phyloP scores from a whole-genome alignment of 2,113 vertebrate genomes.

The Mus pahari region DNA sequence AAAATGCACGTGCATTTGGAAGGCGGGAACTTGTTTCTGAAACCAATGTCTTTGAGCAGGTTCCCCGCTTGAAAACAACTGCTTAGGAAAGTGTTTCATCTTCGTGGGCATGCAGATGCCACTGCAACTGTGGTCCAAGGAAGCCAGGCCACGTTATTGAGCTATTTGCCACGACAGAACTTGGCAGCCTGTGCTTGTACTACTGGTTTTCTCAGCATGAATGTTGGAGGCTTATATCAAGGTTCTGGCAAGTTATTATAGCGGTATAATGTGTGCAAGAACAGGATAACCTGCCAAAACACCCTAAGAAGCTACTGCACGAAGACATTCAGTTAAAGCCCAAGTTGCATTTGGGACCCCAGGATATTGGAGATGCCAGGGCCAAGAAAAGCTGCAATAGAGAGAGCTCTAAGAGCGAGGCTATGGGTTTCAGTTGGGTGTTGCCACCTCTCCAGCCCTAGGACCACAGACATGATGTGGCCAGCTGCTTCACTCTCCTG shows the following conservation, averaged over 20 bases:
- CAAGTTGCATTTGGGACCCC: background rate
- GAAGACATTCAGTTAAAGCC: background rate
- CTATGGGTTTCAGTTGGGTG: too few relatives aligned
- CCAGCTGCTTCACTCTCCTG: too few relatives aligned
- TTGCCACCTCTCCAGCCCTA: too few relatives aligned
- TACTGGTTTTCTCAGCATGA: background rate
- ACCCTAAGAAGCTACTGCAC: background rate
- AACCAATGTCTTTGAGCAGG: background rate
- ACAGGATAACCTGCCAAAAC: too few relatives aligned
- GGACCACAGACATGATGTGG: background rate
- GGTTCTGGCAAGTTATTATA: background rate
- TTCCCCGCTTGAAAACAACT: too few relatives aligned
- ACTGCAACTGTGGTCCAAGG: background rate
- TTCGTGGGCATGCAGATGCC: too few relatives aligned
- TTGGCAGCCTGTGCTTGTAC: background rate
- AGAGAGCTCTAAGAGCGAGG: too few relatives aligned
- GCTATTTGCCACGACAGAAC: too few relatives aligned
- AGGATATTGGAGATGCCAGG: background rate
- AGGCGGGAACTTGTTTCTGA: background rate
- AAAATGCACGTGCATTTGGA: background rate
- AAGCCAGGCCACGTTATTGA: background rate
- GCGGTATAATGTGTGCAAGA: background rate
- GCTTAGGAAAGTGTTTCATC: background rate
- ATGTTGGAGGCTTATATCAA: background rate
- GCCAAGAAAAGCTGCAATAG: too few relatives aligned